Base-by-base conservation (phyloP, 2,888 invertebrate genomes). In the Siphonodentalium dalli region DNA sequence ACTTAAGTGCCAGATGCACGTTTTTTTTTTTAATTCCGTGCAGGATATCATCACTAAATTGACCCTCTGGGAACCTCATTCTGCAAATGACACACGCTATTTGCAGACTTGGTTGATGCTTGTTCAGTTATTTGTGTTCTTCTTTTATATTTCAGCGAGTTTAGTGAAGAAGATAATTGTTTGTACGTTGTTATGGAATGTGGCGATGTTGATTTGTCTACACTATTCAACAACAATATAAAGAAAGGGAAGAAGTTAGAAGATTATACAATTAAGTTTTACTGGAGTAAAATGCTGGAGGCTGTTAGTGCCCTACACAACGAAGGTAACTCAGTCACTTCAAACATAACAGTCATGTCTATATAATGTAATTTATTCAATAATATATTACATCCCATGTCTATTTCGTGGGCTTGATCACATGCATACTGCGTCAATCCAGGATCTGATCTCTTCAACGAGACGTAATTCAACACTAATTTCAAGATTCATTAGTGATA, bases 251-350 rank as follows among this genome's bases (percentile, higher is more conserved):
- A 61, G n/a, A 60, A 61, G 0, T 83, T 92, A 51, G 88, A 90
- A 43, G 85, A 89, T n/a, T 88, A 89, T 49, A 88, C 89, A 77
- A 87, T 94, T 48, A 85, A 90, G 63, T 91, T 89, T 81, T 95
- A 93, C 84, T 96, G 96, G 92, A 88, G 89, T 78, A 91, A 94
- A 83, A 97, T 98, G 93, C 84, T 98, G 48, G 87, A 88, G 54
- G 92, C 93, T 27, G 97, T 98, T 4, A 86, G 89, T 71, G 90
- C 92, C 73, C 93, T 98, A 75, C 97, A 98, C 74, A 87, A 89
- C 66, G 87, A 90, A 82, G 93, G 93, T 90, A 81, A 66, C 63
- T 20, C 27, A 27, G 18, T 27, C 8, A 20, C 11, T 8, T 15
- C 35, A 11, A 24, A 26, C 18, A n/a, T 39, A 15, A n/a, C 4